Conservation (phyloP, 2,797 vertebrate genomes). For the Caiman crocodilus region DNA sequence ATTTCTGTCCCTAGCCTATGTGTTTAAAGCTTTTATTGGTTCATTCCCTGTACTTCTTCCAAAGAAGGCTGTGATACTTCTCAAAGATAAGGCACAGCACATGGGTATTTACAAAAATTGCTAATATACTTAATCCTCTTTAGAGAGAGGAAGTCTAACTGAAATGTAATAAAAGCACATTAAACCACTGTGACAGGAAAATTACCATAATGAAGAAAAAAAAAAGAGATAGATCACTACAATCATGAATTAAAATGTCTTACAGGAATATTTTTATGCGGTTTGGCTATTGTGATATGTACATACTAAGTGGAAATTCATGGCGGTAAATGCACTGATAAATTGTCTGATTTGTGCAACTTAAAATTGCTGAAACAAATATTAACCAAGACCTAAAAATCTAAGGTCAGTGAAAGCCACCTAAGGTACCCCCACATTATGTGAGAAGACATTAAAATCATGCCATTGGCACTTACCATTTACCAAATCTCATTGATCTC, state of each 20-base stretch:
- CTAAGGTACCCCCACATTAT: too few species aligned
- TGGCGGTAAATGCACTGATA: neutral
- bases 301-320: neutral
- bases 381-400: neutral
- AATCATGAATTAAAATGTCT: neutral
- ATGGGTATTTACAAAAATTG: neutral
- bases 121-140: neutral
- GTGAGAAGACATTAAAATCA: too few species aligned
- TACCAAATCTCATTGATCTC: too few species aligned
- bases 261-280: neutral
- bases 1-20: too few species aligned
- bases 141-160: neutral
- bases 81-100: neutral
- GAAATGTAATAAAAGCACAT: neutral
- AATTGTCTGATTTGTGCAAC: neutral
- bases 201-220: neutral
- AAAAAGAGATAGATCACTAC: neutral
- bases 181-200: neutral
- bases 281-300: neutral
- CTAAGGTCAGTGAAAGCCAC: neutral
- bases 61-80: neutral
- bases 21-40: too few species aligned
- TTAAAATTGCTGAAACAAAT: neutral
- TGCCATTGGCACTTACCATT: too few species aligned
- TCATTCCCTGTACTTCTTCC: neutral